Conservation (phyloP, 2,797 vertebrate species). For the Pseudochaenichthys georgianus region DNA sequence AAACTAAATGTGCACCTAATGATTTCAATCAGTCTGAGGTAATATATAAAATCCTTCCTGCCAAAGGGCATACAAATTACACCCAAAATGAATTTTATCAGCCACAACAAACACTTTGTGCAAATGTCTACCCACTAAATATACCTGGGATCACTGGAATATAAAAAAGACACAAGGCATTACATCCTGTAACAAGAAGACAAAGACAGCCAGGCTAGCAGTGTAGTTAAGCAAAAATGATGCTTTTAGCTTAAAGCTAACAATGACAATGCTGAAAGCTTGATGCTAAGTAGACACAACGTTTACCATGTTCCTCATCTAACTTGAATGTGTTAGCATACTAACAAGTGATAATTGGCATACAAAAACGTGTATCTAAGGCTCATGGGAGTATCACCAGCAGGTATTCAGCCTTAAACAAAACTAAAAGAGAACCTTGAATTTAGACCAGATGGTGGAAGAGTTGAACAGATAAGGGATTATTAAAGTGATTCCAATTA, state of each 20-base stretch:
- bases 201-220: no score
- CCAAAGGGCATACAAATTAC: constrained; percentile 12
- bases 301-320: background rate
- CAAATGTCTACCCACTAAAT: background rate
- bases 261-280: background rate
- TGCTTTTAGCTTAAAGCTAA: background rate
- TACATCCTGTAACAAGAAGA: background rate
- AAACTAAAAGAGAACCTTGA: background rate
- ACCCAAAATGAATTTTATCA: constrained; percentile 10
- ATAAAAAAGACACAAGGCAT: background rate
- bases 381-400: background rate
- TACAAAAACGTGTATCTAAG: background rate
- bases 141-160: background rate
- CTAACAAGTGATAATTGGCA: background rate
- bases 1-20: constrained; percentile 28
- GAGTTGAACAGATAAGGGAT: background rate
- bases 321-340: background rate
- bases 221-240: background rate
- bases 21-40: constrained; percentile 23
- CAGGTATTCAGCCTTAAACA: background rate
- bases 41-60: constrained; percentile 9
- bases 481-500: background rate
- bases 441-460: background rate
- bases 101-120: background rate
- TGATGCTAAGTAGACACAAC: background rate